phyloP scores from a whole-genome alignment of 1,140 invertebrate genomes.

The Phenacoccus solenopsis region DNA sequence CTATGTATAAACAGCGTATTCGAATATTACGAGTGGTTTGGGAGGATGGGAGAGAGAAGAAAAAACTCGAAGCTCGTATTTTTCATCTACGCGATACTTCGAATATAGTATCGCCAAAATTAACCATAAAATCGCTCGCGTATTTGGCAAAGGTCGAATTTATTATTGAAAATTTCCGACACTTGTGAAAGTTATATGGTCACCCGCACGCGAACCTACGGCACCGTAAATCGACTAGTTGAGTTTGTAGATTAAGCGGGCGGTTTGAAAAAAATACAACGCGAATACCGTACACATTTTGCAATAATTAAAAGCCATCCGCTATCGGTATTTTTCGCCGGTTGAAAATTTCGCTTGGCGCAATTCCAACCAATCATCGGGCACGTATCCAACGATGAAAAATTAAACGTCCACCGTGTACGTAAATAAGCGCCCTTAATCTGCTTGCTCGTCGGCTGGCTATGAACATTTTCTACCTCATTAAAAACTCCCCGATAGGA shows the following conservation, averaged over 20 bases:
- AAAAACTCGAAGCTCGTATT: background rate
- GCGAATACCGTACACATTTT: no score
- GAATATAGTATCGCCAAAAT: background rate
- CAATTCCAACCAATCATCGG: background rate
- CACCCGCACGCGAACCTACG: no score
- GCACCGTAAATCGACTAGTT: background rate
- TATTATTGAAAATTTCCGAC: background rate
- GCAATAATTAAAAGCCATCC: background rate
- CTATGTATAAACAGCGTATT: no score
- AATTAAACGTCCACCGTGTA: no score
- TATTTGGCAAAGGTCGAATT: background rate
- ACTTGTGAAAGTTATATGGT: no score
- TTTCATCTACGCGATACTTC: background rate
- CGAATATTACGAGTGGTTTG: no score
- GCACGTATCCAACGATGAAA: background rate
- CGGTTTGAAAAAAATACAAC: no score
- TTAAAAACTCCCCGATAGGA: background rate
- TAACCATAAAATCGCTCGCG: background rate
- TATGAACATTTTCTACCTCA: background rate
- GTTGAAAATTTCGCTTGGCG: no score
- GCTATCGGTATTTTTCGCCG: background rate
- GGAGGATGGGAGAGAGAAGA: background rate
- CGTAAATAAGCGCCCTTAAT: no score
- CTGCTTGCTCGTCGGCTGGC: no score
- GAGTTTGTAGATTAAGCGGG: background rate